A percentile compares a stretch with the other conserved stretches of the same genome.
Conservation (phyloP, 2,888 invertebrate species). For the Chaitophorus viminalis region DNA sequence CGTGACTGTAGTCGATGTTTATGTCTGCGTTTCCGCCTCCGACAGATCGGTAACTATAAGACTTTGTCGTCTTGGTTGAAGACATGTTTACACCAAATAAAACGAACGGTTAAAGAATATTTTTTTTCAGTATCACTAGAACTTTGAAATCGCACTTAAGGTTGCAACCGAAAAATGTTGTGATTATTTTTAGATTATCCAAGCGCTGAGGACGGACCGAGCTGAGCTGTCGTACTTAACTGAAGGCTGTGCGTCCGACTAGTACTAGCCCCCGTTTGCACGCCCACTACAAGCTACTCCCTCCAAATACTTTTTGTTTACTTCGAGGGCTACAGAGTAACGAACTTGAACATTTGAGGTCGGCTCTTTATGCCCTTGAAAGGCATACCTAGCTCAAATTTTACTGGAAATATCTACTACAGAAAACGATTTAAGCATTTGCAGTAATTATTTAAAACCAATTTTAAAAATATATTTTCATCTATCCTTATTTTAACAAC, state of each 20-base stretch:
- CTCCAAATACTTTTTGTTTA: slow-evolving; percentile 55
- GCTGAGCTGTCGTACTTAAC: slow-evolving; percentile 60
- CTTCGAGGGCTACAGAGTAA: slow-evolving; percentile 56
- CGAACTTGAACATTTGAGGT: slow-evolving; percentile 62
- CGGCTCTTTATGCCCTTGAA: slow-evolving; percentile 59
- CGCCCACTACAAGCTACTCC: slow-evolving; percentile 57
- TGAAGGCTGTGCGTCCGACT: slow-evolving; percentile 46
- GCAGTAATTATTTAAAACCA: not conserved
- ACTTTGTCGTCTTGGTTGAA: slow-evolving; percentile 82
- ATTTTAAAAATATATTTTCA: not conserved
- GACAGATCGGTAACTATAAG: slow-evolving; percentile 88
- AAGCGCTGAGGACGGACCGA: slow-evolving; percentile 59
- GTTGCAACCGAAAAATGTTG: slow-evolving; percentile 18
- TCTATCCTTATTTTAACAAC: not conserved
- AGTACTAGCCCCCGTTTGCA: slow-evolving; percentile 50
- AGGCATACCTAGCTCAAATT: slow-evolving; percentile 11
- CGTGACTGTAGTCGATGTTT: slow-evolving; percentile 94
- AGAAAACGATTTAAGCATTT: not conserved
- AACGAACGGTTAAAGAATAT: slow-evolving; percentile 29
- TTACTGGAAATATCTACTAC: slow-evolving; percentile 5
- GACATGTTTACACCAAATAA: slow-evolving; percentile 65
- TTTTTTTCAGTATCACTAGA: slow-evolving; percentile 43
- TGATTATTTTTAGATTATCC: slow-evolving; percentile 50
- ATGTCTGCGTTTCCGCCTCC: slow-evolving; percentile 84
- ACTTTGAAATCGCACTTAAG: slow-evolving; percentile 29